Evolutionary conservation across 2,113 vertebrate genomes (phyloP), one percentile per base, ranked within the genome.

Genomic region (Limanda limanda): DNA sequence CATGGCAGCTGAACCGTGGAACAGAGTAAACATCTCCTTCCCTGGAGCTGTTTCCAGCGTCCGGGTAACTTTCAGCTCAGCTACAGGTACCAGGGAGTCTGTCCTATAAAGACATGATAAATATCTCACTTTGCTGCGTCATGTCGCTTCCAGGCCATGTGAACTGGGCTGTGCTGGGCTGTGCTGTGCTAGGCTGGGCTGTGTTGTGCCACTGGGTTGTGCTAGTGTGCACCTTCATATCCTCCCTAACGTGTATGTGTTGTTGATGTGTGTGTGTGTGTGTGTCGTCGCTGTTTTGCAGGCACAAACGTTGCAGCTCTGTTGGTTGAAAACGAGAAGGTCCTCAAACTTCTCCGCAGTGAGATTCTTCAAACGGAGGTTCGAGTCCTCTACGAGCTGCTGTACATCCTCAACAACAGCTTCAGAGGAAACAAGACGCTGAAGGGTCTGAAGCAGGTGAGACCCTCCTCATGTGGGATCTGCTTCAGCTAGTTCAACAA

Each of bases 341-440:
- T 91, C 11, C 76, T 93, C 2, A 86, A 65, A 40, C 67, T 95
- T 0, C 21, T 93, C 35, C 57, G 51, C 25, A 92, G 91, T 78
- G 73, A 84, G 62, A 61, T 91, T 7, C 87, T 95, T 3, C 91
- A 93, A 48, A 93, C 92, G 20, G 95, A 95, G 72, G 52, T 93
- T 1, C 83, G 91, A 2, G 56, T 95, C 8, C 78, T 95, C 0
- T 92, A 93, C 45, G 87, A 91, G 54, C 71, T 95, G 45, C 78
- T 94, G 13, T 88, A 93, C 70, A 27, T 88, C 24, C 74, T 91
- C 0, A 86, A 90, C 21, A 93, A 95, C 87, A 88, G 86, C 67
- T 78, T 48, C 23, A 86, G 86, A 23, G 86, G 85, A 42, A 93
- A 93, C 88, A 94, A 87, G 83, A 91, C 94, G 0, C 93, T 90